phyloP scores from a whole-genome alignment of 2,797 vertebrate genomes.

The Tachyglossus aculeatus region DNA sequence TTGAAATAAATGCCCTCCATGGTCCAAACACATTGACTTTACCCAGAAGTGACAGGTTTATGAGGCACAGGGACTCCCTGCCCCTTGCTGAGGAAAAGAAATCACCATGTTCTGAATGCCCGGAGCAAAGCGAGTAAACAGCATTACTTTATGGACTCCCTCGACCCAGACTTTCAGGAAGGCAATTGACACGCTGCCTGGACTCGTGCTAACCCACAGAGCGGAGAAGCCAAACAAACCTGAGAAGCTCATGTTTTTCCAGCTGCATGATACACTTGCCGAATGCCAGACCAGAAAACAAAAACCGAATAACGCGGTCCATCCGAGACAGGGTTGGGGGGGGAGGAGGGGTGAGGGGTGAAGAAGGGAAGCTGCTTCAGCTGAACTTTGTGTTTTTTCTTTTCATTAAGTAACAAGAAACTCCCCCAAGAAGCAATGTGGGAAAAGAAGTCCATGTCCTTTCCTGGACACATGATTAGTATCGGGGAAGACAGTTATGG shows the following conservation, averaged over 20 bases:
- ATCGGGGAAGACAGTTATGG: background rate
- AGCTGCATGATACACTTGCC: slow-evolving; percentile 48
- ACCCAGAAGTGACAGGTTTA: slow-evolving; percentile 36
- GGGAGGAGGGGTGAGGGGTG: slow-evolving; percentile 1
- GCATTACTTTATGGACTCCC: slow-evolving; percentile 47
- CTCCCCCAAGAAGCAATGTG: background rate
- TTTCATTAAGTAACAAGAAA: slow-evolving; percentile 12
- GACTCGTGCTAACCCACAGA: slow-evolving; percentile 48
- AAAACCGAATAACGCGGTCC: background rate
- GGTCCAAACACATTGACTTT: slow-evolving; percentile 35
- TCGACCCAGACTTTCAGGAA: slow-evolving; percentile 67
- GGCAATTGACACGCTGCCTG: slow-evolving; percentile 61
- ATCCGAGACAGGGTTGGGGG: background rate
- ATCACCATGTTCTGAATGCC: slow-evolving; percentile 30
- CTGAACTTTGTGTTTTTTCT: background rate
- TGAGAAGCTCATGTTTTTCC: slow-evolving; percentile 52
- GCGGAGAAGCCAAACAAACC: slow-evolving; percentile 51
- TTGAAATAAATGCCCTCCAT: slow-evolving; percentile 27
- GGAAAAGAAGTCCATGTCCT: background rate
- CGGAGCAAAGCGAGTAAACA: slow-evolving; percentile 56
- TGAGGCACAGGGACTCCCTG: slow-evolving; percentile 28
- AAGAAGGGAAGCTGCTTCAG: slow-evolving; percentile 12
- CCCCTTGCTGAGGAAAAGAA: slow-evolving; percentile 36
- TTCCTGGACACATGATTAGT: background rate
- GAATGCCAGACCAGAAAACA: slow-evolving; percentile 41